Evolutionary conservation across 2,113 vertebrate genomes (phyloP).

Genomic region (Corythornis madagascariensis): DNA sequence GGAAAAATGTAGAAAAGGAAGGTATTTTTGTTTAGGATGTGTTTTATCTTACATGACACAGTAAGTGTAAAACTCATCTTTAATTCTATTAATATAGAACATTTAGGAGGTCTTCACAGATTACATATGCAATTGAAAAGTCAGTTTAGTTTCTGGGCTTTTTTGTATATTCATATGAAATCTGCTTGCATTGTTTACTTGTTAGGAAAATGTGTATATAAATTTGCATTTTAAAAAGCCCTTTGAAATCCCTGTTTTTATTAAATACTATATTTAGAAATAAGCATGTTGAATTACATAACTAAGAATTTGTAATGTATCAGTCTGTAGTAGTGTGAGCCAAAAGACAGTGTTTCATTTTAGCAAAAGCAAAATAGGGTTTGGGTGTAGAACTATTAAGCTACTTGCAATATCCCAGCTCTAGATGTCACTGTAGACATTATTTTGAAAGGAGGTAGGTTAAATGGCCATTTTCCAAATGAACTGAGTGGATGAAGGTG

Average conservation of each 20-base stretch:
- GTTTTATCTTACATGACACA: background rate
- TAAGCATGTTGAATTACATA: background rate
- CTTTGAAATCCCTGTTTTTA: background rate
- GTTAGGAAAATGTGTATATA: background rate
- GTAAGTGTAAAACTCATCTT: background rate
- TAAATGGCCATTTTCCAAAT: background rate
- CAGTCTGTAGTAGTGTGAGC: background rate
- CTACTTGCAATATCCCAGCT: background rate
- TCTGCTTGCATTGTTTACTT: background rate
- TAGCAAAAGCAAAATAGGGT: background rate
- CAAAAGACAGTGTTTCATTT: background rate
- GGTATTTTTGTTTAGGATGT: background rate
- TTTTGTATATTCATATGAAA: slow-evolving; percentile 3
- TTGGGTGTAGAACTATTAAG: background rate
- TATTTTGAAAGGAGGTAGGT: background rate
- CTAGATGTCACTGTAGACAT: slow-evolving; percentile 57
- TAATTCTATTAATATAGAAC: background rate
- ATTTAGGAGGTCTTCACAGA: slow-evolving; percentile 23
- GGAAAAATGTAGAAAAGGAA: background rate
- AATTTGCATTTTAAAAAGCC: background rate
- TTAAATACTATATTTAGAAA: background rate
- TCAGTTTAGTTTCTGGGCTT: slow-evolving; percentile 21
- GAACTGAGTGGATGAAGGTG: background rate
- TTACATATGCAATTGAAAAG: background rate
- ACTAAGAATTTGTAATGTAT: background rate